Evolutionary conservation across 2,797 vertebrate species (phyloP).

Genomic region (Mormyrops boulengeri): DNA sequence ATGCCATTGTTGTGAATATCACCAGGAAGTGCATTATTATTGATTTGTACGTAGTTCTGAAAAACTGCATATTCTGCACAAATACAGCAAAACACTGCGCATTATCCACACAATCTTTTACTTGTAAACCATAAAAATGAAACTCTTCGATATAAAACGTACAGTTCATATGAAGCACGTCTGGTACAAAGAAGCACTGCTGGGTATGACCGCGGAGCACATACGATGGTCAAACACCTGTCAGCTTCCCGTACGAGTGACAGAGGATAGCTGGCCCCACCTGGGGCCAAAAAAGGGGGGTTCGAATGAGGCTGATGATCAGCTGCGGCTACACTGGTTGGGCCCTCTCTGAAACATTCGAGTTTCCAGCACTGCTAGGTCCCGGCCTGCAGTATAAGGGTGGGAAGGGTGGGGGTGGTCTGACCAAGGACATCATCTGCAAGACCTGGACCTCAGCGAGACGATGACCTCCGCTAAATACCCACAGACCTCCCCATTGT

Average conservation of each 20-base stretch:
- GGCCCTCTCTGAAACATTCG: conserved; percentile 30
- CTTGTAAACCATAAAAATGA: conserved; percentile 83
- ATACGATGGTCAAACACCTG: conserved; percentile 69
- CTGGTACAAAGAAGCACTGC: conserved; percentile 75
- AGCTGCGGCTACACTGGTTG: not conserved
- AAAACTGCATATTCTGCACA: not conserved
- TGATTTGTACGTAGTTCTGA: not conserved
- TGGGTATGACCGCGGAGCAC: conserved; percentile 68
- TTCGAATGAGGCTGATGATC: not conserved
- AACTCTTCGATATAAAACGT: conserved; percentile 79
- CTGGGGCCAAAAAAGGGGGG: not conserved
- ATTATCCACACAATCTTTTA: conserved; percentile 76
- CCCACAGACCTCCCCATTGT: not conserved
- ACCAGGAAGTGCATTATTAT: not conserved
- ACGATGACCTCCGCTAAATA: not conserved
- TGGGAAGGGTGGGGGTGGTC: conserved; percentile 55
- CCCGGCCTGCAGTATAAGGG: conserved; percentile 70
- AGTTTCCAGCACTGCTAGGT: conserved; percentile 33
- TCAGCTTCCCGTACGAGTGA: conserved; percentile 43
- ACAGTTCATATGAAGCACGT: conserved; percentile 76
- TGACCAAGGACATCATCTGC: not conserved
- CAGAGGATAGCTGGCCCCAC: not conserved
- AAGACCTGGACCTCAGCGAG: not conserved
- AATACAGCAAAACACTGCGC: conserved; percentile 14
- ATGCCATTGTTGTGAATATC: not conserved